Evolutionary conservation across 2,888 invertebrate species (phyloP), one percentile per base, ranked within the genome.

Genomic region (Andrena praecox): DNA sequence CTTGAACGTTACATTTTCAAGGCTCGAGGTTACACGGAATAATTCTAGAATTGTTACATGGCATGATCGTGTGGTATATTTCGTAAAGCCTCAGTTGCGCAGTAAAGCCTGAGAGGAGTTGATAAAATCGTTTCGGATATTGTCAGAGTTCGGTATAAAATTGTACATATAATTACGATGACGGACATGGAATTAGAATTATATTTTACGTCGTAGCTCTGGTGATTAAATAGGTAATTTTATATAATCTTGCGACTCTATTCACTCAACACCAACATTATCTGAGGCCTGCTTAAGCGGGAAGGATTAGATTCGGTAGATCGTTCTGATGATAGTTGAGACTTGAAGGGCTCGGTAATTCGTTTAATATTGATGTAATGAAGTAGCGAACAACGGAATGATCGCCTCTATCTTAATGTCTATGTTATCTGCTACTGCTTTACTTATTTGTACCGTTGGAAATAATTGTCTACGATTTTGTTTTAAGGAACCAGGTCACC

Each of bases 1-100:
- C 83, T 56, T 63, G 69, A 77, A 82, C 82, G 63, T 48, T 82
- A 70, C 52, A 82, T 82, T 70, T 78, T 82, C 83, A 80, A 80
- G 80, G 80, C 33, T 78, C 48, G 67, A 33, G 42, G 20, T 12
- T 48, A 31, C 56, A 70, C 42, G 62, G 66, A 69, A 81, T 81
- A 70, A 68, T 62, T 59, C 59, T 64, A 70, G 67, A 76, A 74
- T 81, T 74, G 27, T 78, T 63, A 62, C 31, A 56, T 60, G 35
- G 60, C 29, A 16, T 42, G 42, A 56, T 29, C 66, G 24, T 27
- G 59, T 52, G 29, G 52, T 27, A 35, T 56, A 56, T 77, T 60
- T 66, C 56, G 48, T 54, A 35, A 33, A 78, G 56, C 48, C 63
- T 48, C 10, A 66, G n/a, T 59, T 70, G 64, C 48, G 52, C 54